Evolutionary conservation across 2,113 vertebrate genomes (phyloP).

Genomic region (Amia ocellicauda): DNA sequence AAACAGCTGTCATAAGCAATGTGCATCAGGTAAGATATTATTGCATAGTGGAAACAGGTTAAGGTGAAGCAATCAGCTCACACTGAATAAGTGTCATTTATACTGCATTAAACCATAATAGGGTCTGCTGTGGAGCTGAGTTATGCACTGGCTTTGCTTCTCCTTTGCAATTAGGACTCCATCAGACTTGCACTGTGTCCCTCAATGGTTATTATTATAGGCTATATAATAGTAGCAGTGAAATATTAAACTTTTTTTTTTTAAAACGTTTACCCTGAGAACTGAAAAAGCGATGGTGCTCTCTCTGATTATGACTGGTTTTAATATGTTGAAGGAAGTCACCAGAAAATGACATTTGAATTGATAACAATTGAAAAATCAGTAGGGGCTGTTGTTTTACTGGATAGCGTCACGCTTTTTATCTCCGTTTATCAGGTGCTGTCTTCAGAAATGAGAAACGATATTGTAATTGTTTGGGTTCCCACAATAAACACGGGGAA

Average conservation of each 20-base stretch:
- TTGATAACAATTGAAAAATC: no score
- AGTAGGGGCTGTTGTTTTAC: no score
- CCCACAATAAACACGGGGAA: no score
- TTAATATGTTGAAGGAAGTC: no score
- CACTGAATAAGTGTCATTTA: conserved; percentile 16
- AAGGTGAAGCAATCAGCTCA: conserved; percentile 3
- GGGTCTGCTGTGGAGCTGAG: not conserved
- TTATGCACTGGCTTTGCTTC: conserved; percentile 18
- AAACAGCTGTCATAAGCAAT: conserved; percentile 27
- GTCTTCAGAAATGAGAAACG: no score
- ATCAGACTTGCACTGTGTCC: conserved; percentile 14
- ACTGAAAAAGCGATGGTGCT: not conserved
- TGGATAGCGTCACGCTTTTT: no score
- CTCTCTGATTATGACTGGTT: no score
- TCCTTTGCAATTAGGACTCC: conserved; percentile 28
- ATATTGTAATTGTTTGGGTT: no score
- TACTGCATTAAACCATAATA: not conserved
- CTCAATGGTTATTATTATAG: conserved; percentile 20
- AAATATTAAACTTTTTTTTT: not conserved
- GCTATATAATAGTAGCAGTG: conserved; percentile 23
- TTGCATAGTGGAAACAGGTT: not conserved
- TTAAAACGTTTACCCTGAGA: conserved; percentile 4
- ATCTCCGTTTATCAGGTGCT: no score
- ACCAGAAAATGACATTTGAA: no score
- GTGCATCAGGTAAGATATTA: not conserved